Conservation (phyloP, 2,888 invertebrate species). For the Cancer borealis region DNA sequence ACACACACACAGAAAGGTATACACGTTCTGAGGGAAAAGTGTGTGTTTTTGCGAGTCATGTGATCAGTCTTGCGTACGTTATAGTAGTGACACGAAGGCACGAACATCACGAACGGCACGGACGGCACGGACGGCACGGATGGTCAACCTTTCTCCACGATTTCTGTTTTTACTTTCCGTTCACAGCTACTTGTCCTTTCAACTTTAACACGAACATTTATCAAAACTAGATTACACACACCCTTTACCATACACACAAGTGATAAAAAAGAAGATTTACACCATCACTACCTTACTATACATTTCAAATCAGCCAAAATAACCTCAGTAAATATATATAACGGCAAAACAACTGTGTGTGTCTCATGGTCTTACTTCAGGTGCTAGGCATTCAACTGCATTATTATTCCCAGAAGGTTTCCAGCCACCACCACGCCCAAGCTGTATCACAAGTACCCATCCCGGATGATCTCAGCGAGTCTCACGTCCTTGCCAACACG, state of each 20-base stretch:
- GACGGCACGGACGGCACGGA: too few species aligned
- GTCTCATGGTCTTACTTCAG: neutral
- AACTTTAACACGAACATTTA: neutral
- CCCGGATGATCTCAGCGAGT: neutral
- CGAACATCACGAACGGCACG: too few species aligned
- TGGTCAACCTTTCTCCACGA: neutral
- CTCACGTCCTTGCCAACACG: slow-evolving; percentile 13
- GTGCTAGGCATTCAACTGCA: neutral
- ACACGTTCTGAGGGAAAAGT: neutral
- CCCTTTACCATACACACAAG: neutral
- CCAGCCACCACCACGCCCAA: neutral
- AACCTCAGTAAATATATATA: neutral
- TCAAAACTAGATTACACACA: neutral
- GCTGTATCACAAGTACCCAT: neutral
- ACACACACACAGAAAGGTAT: neutral
- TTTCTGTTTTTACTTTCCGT: neutral
- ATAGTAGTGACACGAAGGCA: neutral
- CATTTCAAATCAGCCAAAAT: neutral
- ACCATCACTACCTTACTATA: neutral
- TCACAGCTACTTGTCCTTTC: neutral
- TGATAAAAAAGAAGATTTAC: too few species aligned
- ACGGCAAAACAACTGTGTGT: neutral
- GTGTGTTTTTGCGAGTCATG: neutral
- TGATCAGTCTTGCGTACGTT: neutral
- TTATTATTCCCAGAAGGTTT: neutral